Base-by-base conservation (phyloP, 2,888 invertebrate species). In the Apotomis betuletana region DNA sequence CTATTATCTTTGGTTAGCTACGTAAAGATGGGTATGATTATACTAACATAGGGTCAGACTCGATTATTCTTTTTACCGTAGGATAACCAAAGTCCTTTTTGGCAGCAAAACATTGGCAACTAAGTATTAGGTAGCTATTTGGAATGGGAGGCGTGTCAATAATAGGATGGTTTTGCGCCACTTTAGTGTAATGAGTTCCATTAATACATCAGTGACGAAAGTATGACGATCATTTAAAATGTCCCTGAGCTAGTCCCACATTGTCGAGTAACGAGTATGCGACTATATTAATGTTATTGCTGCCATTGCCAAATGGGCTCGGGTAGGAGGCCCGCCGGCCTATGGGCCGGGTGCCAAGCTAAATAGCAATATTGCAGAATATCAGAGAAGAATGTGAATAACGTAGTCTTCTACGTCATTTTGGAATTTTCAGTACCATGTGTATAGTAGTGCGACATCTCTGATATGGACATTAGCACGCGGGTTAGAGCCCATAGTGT, bases 241-340 rank as follows among this genome's bases (percentile, higher is more conserved):
- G 72, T 67, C 72, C 68, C 52, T 68, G 72, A 72, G 72, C 52
- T n/a, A 62, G 63, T 58, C 54, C 60, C 36, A 70, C 65, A 70
- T 63, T 12, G 62, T 67, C 51, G 27, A 27, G 27, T 27, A 27
- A 41, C 41, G 54, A 60, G 54, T 27, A 36, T 27, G 9, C 46
- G 41, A 41, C 62, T 57, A 59, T 57, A 68, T 72, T 67, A 72
- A 54, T 68, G 72, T 54, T 72, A 68, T 72, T 68, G 63, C 62
- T 46, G 63, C 27, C 68, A 68, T 58, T 72, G 72, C 72, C 72
- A 72, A 72, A 52, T 36, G 57, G 68, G 54, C 27, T 27, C 27
- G 6, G 67, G 62, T 54, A 5, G 55, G 51, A 67, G 6, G 9
- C 64, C 52, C 52, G 12, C 49, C 41, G 41, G 10, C 12, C 13